These are phyloP conservation scores for Brachionus angularis DNA, from an alignment of 1,140 invertebrate genomes.

Conservation along the genomic window DNA sequence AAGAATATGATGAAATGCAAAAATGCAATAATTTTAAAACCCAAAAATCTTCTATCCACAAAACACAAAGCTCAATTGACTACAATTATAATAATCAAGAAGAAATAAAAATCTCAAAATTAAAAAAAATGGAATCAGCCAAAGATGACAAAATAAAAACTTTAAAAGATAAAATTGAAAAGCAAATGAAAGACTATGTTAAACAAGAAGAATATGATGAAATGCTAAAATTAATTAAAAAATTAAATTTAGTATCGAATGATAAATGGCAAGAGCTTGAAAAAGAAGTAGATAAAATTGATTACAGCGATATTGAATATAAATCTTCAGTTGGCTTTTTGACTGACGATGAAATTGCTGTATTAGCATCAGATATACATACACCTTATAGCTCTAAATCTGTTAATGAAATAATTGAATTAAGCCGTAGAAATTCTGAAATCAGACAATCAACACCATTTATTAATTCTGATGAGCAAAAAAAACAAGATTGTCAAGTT, in stretches of 20 bases:
- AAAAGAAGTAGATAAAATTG: constrained; percentile 25
- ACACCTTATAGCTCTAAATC: not conserved
- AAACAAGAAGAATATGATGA: constrained; percentile 35
- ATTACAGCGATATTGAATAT: constrained; percentile 35
- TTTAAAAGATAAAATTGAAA: constrained; percentile 30
- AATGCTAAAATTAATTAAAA: constrained; percentile 42
- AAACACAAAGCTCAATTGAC: no score
- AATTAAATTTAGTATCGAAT: constrained; percentile 16
- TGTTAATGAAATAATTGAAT: not conserved
- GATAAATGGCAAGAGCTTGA: constrained; percentile 43
- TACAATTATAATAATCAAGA: not conserved
- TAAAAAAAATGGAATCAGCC: not conserved
- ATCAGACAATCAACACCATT: constrained; percentile 35
- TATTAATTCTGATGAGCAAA: not conserved
- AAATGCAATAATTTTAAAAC: no score
- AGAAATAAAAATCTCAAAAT: not conserved
- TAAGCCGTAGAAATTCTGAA: not conserved
- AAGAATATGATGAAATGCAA: not conserved
- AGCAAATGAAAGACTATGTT: constrained; percentile 43
- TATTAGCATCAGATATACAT: constrained; percentile 17
- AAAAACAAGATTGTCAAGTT: not conserved
- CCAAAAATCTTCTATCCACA: no score
- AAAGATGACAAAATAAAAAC: constrained; percentile 39
- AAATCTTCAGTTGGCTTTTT: constrained; percentile 32
- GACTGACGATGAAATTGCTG: constrained; percentile 35